Percentiles rank a stretch among this genome's conserved stretches.
phyloP scores from a whole-genome alignment of 2,113 vertebrate genomes.

The Gymnarchus niloticus region DNA sequence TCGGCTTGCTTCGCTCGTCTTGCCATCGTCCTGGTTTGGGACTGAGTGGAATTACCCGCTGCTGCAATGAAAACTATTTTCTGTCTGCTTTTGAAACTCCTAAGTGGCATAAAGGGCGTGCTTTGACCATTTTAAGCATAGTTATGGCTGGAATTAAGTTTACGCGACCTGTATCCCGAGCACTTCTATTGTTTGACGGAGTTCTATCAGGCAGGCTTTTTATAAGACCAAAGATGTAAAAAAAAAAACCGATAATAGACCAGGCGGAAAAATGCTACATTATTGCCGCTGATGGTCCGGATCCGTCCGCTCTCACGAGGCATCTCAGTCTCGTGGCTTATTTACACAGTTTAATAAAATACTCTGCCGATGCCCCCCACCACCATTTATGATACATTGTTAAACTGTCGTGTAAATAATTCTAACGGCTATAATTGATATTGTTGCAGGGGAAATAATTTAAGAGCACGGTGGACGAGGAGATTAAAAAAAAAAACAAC shows the following conservation, averaged over 20 bases:
- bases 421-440: neutral
- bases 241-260: neutral
- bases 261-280: neutral
- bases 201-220: neutral
- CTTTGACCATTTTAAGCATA: neutral
- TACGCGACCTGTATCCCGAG: neutral
- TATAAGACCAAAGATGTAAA: neutral
- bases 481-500: neutral
- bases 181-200: neutral
- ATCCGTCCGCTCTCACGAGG: too few relatives aligned
- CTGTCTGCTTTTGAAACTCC: conserved; percentile 13
- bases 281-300: neutral
- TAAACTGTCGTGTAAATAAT: neutral
- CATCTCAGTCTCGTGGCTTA: too few relatives aligned
- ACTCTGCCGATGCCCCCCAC: too few relatives aligned
- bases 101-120: neutral
- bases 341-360: too few relatives aligned
- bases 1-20: conserved; percentile 33
- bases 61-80: conserved; percentile 43
- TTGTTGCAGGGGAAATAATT: neutral
- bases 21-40: conserved; percentile 42
- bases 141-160: conserved; percentile 3
- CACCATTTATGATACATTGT: neutral
- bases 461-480: neutral
- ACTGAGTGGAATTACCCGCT: conserved; percentile 45